Evolutionary conservation across 1,140 invertebrate species (phyloP).

Genomic region (Panagrolaimus sp.): DNA sequence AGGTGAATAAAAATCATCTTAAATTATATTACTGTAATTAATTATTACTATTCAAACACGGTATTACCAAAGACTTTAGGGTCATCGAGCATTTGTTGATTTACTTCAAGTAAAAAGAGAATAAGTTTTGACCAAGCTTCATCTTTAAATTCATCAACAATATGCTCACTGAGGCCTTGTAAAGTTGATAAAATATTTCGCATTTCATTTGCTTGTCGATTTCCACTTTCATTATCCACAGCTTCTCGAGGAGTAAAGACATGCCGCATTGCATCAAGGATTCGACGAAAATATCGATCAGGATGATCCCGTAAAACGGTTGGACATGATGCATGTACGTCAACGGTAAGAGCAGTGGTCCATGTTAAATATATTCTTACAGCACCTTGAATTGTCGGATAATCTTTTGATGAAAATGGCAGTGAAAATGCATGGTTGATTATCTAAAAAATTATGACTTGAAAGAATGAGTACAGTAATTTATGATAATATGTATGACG

Average conservation of each 20-base stretch:
- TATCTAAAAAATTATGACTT: slow-evolving; percentile 29
- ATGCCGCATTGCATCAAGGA: slow-evolving; percentile 39
- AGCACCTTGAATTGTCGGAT: slow-evolving; percentile 37
- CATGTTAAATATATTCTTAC: slow-evolving; percentile 49
- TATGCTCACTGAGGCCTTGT: slow-evolving; percentile 24
- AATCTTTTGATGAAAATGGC: slow-evolving; percentile 31
- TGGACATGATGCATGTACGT: slow-evolving; percentile 38
- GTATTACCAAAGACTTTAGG: neutral
- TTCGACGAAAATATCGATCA: slow-evolving; percentile 40
- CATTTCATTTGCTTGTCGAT: slow-evolving; percentile 41
- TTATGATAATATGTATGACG: neutral
- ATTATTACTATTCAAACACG: neutral
- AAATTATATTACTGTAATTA: neutral
- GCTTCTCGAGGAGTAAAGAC: slow-evolving; percentile 29
- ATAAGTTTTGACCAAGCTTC: slow-evolving; percentile 40
- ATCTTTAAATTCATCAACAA: slow-evolving; percentile 36
- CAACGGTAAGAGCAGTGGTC: slow-evolving; percentile 31
- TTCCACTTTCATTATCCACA: slow-evolving; percentile 13
- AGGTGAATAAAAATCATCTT: slow-evolving; percentile 6
- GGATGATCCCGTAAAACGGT: slow-evolving; percentile 30
- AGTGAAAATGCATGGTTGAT: slow-evolving; percentile 42
- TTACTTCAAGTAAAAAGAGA: slow-evolving; percentile 34
- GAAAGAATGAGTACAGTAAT: neutral
- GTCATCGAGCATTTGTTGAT: slow-evolving; percentile 27
- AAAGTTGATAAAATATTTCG: slow-evolving; percentile 36